Conservation (phyloP, 2,888 invertebrate genomes). For the Archips crataeganus region DNA sequence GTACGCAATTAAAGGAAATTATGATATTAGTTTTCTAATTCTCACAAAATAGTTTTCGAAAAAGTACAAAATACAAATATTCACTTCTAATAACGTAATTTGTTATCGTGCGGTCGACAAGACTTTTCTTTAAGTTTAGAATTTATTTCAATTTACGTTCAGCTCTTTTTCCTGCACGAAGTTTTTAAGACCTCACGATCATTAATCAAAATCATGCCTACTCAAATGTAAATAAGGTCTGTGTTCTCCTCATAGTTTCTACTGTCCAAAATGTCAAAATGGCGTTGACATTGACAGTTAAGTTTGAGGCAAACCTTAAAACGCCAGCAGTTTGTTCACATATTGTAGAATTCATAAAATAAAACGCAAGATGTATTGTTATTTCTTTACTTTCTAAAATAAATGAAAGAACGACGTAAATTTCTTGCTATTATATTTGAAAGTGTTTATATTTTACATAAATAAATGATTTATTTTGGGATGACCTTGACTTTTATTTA, state of each 20-base stretch:
- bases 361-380: too few relatives aligned
- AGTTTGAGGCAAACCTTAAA: constrained; percentile 15
- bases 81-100: not conserved
- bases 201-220: not conserved
- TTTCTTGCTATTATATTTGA: too few relatives aligned
- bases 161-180: not conserved
- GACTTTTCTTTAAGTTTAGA: not conserved
- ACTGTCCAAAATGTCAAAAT: constrained; percentile 4
- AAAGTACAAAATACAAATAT: not conserved
- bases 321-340: not conserved
- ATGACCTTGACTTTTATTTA: not conserved
- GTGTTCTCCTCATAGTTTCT: too few relatives aligned
- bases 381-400: too few relatives aligned
- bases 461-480: not conserved
- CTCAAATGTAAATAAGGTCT: too few relatives aligned
- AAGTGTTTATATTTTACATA: too few relatives aligned
- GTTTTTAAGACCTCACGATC: too few relatives aligned
- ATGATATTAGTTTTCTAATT: constrained; percentile 21
- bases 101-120: too few relatives aligned
- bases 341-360: too few relatives aligned
- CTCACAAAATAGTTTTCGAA: constrained; percentile 9
- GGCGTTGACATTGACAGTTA: constrained; percentile 1
- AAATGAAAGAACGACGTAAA: too few relatives aligned
- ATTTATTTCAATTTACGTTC: not conserved
- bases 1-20: not conserved